Evolutionary conservation across 1,140 invertebrate genomes (phyloP), one percentile per base, ranked within the genome.

Genomic region (Akabosia matsudoensis): DNA sequence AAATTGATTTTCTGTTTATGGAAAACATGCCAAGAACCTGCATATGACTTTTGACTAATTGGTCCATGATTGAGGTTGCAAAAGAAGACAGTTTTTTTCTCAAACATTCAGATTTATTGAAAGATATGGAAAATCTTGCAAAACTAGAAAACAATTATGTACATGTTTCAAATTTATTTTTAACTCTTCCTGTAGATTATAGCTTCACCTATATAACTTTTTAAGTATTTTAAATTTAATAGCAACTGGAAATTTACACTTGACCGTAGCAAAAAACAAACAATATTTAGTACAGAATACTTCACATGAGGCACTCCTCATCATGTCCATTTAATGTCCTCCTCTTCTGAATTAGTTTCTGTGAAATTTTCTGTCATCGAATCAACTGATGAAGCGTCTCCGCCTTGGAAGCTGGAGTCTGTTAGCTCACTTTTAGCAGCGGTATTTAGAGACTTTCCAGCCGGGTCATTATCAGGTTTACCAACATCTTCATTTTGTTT

Each of bases 11-110:
- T 4, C 18, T 67, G 61, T 67, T 67, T 67, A 67, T 67, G 61
- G 61, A 30, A 24, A 67, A 67, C 61, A 67, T 67, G 61, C 61
- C 61, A 67, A 30, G 61, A 67, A 67, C 28, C 1, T 67, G 61
- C 31, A 67, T 30, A 24, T 30, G 26, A n/a, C 28, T 3, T 10
- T 30, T 67, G 61, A 67, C 31, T 67, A 67, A 67, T 67, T 67
- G 54, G 24, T 24, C 24, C 54, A 56, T 45, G 37, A 10, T 45
- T 18, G 18, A 45, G 18, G 18, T 45, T 45, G 7, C 7, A 45
- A 45, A 45, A 7, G 37, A 18, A 45, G 37, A 45, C 37, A 45
- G 18, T 45, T 10, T 45, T 45, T 45, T 56, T 56, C 7, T 56
- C 54, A 56, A 13, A 56, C 54, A 56, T 56, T 45, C n/a, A n/a